These are phyloP conservation scores for Callipepla squamata DNA, from an alignment of 2,113 vertebrate species.

Conservation along the genomic window DNA sequence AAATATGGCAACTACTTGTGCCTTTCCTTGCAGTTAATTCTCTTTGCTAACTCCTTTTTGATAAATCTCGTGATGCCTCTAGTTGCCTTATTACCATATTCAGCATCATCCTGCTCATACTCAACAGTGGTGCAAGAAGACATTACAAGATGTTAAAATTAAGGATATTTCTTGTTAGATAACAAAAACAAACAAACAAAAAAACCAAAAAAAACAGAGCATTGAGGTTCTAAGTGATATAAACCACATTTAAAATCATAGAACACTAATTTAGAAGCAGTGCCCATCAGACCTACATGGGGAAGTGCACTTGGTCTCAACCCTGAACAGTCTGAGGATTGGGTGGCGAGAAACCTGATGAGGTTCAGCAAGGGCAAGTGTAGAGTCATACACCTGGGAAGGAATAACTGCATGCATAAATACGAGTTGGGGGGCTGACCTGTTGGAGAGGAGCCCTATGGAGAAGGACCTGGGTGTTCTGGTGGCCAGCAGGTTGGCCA, in stretches of 20 bases:
- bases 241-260: not conserved
- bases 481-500: too few relatives aligned
- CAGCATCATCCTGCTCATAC: not conserved
- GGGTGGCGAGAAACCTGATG: too few relatives aligned
- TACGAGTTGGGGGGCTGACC: too few relatives aligned
- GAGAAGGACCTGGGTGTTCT: too few relatives aligned
- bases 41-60: not conserved
- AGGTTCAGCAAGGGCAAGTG: too few relatives aligned
- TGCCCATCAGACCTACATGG: not conserved
- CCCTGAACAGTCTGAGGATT: too few relatives aligned
- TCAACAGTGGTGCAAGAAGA: not conserved
- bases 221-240: not conserved
- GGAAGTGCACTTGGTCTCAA: not conserved
- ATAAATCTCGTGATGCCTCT: not conserved
- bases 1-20: not conserved
- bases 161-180: not conserved
- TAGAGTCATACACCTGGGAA: too few relatives aligned
- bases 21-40: not conserved
- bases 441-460: too few relatives aligned
- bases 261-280: not conserved
- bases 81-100: not conserved
- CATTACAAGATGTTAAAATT: rapidly evolving
- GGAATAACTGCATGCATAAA: too few relatives aligned
- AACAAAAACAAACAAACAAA: too few relatives aligned
- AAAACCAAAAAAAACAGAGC: too few relatives aligned